Conservation (phyloP, 2,888 invertebrate species). For the Phorcus lineatus region DNA sequence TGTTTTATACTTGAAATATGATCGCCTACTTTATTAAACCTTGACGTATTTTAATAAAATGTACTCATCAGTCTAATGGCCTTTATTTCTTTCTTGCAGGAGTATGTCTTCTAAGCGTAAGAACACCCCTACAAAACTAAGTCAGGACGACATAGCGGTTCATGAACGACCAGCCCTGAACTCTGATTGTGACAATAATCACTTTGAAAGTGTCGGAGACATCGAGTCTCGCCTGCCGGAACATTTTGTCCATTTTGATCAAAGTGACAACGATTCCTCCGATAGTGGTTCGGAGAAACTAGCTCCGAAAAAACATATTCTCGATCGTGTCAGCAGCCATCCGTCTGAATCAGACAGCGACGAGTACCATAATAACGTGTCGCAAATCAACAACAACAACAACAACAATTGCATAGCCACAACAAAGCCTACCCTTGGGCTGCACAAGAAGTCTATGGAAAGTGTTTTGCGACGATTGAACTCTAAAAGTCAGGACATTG, state of each 20-base stretch:
- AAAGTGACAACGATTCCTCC: slow-evolving; percentile 48
- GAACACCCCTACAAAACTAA: slow-evolving; percentile 94
- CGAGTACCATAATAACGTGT: slow-evolving; percentile 43
- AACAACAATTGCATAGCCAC: slow-evolving; percentile 43
- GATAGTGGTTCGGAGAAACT: slow-evolving; percentile 55
- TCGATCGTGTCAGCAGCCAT: slow-evolving; percentile 64
- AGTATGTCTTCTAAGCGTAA: slow-evolving; percentile 98
- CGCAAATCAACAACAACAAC: slow-evolving; percentile 22
- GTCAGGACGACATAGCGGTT: slow-evolving; percentile 81
- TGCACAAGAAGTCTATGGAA: slow-evolving; percentile 85
- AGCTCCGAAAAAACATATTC: slow-evolving; percentile 65
- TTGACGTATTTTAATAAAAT: neutral
- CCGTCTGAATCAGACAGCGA: slow-evolving; percentile 66
- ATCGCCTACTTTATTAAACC: neutral
- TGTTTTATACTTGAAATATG: neutral
- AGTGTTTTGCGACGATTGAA: slow-evolving; percentile 86
- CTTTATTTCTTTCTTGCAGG: slow-evolving; percentile 63
- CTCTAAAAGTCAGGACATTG: slow-evolving; percentile 82
- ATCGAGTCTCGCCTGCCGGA: slow-evolving; percentile 32
- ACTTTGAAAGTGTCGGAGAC: slow-evolving; percentile 46
- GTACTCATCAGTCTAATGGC: neutral
- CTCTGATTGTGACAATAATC: slow-evolving; percentile 40
- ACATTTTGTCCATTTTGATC: slow-evolving; percentile 36
- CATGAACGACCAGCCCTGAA: slow-evolving; percentile 50
- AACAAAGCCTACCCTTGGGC: slow-evolving; percentile 63